Conservation (phyloP, 2,113 vertebrate genomes). For the Sylvilagus bachmani region DNA sequence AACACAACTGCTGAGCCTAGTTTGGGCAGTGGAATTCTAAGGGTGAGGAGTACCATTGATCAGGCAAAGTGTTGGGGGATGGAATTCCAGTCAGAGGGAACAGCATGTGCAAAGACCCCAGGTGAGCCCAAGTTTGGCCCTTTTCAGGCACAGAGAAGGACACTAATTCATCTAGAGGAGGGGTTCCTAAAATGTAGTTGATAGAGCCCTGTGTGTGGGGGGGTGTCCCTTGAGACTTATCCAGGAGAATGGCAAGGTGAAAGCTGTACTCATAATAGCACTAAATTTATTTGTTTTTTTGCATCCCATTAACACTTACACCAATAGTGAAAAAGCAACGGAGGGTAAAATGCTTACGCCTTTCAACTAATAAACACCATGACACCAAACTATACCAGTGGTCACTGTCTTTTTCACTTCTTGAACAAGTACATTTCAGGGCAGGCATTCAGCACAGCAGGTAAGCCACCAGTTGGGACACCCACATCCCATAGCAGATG, state of each 20-base stretch:
- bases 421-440: background rate
- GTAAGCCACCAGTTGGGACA: no score
- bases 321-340: background rate
- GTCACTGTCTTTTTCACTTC: background rate
- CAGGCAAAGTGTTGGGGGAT: no score
- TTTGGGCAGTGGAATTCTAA: background rate
- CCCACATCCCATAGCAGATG: no score
- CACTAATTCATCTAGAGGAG: background rate
- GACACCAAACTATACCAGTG: rapidly evolving
- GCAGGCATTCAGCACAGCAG: no score
- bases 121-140: background rate
- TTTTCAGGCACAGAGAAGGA: background rate
- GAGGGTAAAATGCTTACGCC: background rate
- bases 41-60: background rate
- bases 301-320: background rate
- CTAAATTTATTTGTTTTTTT: background rate
- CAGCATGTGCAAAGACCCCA: background rate
- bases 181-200: background rate
- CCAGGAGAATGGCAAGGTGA: background rate
- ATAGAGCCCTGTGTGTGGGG: background rate
- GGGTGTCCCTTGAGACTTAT: background rate
- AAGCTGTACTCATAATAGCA: background rate
- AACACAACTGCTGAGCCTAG: background rate
- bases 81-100: background rate
- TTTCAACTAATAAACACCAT: background rate